These are phyloP conservation scores for Gryllus bimaculatus DNA, from an alignment of 1,140 invertebrate species.

Conservation along the genomic window DNA sequence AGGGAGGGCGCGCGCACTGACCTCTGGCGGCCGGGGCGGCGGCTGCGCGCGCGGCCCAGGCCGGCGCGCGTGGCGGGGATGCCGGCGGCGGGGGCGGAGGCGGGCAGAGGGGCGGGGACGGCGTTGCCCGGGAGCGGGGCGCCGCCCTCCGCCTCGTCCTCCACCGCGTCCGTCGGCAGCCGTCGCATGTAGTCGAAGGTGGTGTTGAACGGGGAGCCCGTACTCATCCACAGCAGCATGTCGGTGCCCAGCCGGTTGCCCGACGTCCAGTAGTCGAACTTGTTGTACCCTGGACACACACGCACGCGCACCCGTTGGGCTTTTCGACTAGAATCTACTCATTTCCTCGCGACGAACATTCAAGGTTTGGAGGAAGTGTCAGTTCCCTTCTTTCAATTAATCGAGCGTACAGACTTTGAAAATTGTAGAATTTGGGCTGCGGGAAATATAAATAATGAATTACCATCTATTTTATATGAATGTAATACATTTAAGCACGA, in stretches of 20 bases:
- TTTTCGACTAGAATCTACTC: not conserved
- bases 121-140: slow-evolving; percentile 27
- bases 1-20: slow-evolving; percentile 41
- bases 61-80: slow-evolving; percentile 33
- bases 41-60: slow-evolving; percentile 44
- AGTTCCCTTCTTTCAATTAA: not conserved
- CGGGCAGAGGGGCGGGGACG: not conserved
- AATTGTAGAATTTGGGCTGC: too few relatives aligned
- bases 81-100: slow-evolving; percentile 11
- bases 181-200: slow-evolving; percentile 70
- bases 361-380: not conserved
- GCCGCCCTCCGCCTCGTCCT: slow-evolving; percentile 20
- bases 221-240: slow-evolving; percentile 84
- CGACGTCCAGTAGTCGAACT: slow-evolving; percentile 81
- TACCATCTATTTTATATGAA: too few relatives aligned
- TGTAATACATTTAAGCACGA: too few relatives aligned
- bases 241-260: slow-evolving; percentile 76
- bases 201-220: slow-evolving; percentile 73
- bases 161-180: slow-evolving; percentile 33
- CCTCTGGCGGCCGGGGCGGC: slow-evolving; percentile 61
- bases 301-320: not conserved
- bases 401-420: too few relatives aligned
- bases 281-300: slow-evolving; percentile 48
- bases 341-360: not conserved
- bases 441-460: too few relatives aligned